Evolutionary conservation across 2,113 vertebrate species (phyloP).

Genomic region (Hippocampus guttulatus): DNA sequence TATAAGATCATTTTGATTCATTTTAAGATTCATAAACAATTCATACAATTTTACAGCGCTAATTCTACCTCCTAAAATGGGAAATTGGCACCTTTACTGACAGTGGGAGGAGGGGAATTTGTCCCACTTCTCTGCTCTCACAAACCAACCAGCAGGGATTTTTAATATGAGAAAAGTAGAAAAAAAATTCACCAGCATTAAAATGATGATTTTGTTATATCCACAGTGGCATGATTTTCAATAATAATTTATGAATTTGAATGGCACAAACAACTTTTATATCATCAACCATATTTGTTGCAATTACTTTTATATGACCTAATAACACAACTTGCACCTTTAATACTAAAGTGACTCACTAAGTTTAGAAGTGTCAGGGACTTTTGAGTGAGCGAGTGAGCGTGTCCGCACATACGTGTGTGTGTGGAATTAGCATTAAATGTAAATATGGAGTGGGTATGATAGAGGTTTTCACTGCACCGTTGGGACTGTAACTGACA

Average conservation of each 20-base stretch:
- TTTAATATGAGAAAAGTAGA: not conserved
- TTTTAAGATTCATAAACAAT: too few relatives aligned
- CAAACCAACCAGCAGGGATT: not conserved
- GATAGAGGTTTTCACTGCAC: not conserved
- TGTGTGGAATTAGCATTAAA: not conserved
- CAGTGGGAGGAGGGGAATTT: not conserved
- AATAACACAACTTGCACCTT: not conserved
- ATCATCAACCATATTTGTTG: not conserved
- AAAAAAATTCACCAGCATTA: not conserved
- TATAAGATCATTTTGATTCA: too few relatives aligned
- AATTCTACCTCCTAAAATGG: not conserved
- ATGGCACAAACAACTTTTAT: not conserved
- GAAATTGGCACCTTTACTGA: not conserved
- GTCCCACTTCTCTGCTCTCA: not conserved
- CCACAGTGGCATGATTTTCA: not conserved
- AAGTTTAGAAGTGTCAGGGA: not conserved
- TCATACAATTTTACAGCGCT: not conserved
- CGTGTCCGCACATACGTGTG: not conserved
- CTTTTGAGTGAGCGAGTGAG: not conserved
- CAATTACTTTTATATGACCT: not conserved
- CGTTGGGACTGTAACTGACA: not conserved
- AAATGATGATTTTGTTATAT: not conserved
- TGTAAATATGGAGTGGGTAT: conserved; percentile 2
- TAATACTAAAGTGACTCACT: not conserved
- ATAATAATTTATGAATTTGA: not conserved